Percentiles rank a stretch among this genome's conserved stretches.
Evolutionary conservation across 2,888 invertebrate genomes (phyloP).

Genomic region (Drosophila setosimentum): DNA sequence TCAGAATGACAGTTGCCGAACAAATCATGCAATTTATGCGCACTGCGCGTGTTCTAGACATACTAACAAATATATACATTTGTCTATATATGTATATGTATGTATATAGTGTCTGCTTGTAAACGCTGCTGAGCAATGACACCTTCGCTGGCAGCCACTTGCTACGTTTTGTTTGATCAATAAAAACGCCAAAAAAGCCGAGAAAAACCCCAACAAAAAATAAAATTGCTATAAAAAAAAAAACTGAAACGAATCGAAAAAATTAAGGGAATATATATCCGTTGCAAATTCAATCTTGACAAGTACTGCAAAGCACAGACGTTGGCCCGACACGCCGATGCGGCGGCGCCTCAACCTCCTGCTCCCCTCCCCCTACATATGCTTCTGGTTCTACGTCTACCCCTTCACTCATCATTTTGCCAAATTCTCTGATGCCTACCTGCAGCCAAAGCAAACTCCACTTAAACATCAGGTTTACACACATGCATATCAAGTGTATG

Average conservation of each 20-base stretch:
- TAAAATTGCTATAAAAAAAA: slow-evolving; percentile 15
- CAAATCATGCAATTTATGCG: slow-evolving; percentile 79
- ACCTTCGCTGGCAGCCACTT: slow-evolving; percentile 78
- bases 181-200: slow-evolving; percentile 75
- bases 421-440: slow-evolving; percentile 48
- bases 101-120: not conserved
- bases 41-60: slow-evolving; percentile 63
- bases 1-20: slow-evolving; percentile 73
- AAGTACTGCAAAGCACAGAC: slow-evolving; percentile 78
- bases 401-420: slow-evolving; percentile 50
- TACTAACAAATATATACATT: slow-evolving; percentile 18
- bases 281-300: slow-evolving; percentile 80
- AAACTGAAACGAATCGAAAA: slow-evolving; percentile 9
- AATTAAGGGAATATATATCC: slow-evolving; percentile 45
- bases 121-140: slow-evolving; percentile 67
- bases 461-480: slow-evolving; percentile 64
- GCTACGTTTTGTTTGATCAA: slow-evolving; percentile 83
- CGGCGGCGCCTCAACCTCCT: slow-evolving; percentile 8
- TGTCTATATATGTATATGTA: not conserved
- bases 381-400: not conserved
- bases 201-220: slow-evolving; percentile 27
- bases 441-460: slow-evolving; percentile 69
- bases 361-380: not conserved
- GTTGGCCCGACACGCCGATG: slow-evolving; percentile 51
- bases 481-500: slow-evolving; percentile 52